Evolutionary conservation across 35 echinoderm and acorn worm genomes (phyloP).

Genomic region (Lytechinus variegatus): DNA sequence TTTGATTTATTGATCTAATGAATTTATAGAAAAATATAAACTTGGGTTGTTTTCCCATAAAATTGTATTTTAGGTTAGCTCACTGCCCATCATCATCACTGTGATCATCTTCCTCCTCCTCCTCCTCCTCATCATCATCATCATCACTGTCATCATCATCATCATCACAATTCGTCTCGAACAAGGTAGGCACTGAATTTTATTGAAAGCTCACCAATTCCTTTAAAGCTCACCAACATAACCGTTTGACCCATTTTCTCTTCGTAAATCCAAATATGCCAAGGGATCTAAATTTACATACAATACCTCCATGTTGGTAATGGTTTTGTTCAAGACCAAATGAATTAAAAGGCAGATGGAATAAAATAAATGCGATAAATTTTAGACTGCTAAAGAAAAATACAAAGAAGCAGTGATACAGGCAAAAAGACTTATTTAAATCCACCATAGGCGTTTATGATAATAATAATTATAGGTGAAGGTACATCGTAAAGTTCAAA

Average conservation of each 20-base stretch:
- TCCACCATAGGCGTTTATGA: neutral
- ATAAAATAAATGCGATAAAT: neutral
- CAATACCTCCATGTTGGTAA: neutral
- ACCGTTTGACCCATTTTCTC: neutral
- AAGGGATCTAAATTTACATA: neutral
- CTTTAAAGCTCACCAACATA: neutral
- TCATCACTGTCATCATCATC: too few species aligned
- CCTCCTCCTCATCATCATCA: too few species aligned
- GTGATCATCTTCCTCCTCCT: too few species aligned
- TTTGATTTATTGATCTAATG: too few species aligned
- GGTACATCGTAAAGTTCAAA: too few species aligned
- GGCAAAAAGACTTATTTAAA: neutral
- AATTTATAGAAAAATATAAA: too few species aligned
- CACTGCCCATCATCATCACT: too few species aligned
- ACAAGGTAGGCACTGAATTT: too few species aligned
- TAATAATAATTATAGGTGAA: too few species aligned
- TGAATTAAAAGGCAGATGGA: neutral
- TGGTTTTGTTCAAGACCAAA: neutral
- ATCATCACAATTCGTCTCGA: too few species aligned
- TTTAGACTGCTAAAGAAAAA: neutral
- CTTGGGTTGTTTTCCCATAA: too few species aligned
- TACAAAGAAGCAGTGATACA: neutral
- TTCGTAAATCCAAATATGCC: neutral
- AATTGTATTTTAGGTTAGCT: too few species aligned
- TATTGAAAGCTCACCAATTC: neutral